phyloP scores from a whole-genome alignment of 2,797 vertebrate genomes.

The Esox lucius region DNA sequence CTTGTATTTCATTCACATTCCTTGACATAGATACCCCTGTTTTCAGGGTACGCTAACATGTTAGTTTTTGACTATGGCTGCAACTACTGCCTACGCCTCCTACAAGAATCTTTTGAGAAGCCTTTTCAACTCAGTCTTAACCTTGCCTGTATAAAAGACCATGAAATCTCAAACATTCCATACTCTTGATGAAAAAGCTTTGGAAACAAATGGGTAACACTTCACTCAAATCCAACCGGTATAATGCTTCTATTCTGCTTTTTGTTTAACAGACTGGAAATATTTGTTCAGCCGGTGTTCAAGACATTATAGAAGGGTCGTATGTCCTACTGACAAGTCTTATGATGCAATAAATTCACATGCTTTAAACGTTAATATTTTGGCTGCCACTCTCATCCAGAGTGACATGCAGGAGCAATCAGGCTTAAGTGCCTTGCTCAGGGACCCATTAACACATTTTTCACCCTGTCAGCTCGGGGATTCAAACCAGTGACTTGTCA shows the following conservation, averaged over 20 bases:
- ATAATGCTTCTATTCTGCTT: neutral
- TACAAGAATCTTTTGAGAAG: neutral
- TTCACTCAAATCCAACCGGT: neutral
- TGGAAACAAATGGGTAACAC: neutral
- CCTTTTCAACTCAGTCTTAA: constrained; percentile 13
- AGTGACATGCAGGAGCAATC: too few relatives aligned
- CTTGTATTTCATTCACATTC: neutral
- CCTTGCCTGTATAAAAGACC: constrained; percentile 31
- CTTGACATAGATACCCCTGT: neutral
- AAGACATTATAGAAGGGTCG: neutral
- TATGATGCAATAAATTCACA: neutral
- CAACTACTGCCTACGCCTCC: constrained; percentile 28
- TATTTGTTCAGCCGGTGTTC: neutral
- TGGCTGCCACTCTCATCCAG: too few relatives aligned
- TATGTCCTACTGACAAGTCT: neutral
- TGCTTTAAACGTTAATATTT: too few relatives aligned
- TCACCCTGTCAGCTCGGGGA: too few relatives aligned
- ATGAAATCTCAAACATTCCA: constrained; percentile 45
- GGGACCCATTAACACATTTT: too few relatives aligned
- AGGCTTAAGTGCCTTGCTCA: too few relatives aligned
- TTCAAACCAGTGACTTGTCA: too few relatives aligned
- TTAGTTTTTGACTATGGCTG: constrained; percentile 33
- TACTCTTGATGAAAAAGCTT: constrained; percentile 33
- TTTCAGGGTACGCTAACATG: neutral
- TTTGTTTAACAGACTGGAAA: neutral